These are phyloP conservation scores for Ametastegia equiseti DNA, from an alignment of 2,888 invertebrate species.

Conservation along the genomic window DNA sequence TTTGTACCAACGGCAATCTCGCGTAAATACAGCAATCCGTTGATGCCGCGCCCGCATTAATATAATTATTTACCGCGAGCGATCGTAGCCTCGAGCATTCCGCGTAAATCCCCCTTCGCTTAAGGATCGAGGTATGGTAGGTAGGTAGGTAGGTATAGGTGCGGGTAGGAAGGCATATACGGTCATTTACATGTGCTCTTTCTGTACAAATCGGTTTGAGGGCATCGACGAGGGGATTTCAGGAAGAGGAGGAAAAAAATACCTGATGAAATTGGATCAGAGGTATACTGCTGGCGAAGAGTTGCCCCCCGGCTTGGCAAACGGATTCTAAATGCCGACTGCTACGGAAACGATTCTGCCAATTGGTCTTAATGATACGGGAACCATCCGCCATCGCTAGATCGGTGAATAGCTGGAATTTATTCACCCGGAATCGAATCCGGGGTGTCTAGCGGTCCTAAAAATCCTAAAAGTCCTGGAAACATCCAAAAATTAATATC, in stretches of 20 bases:
- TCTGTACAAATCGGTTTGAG: not conserved
- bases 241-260: conserved; percentile 31
- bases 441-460: too few relatives aligned
- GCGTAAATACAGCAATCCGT: conserved; percentile 74
- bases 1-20: conserved; percentile 67
- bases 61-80: conserved; percentile 76
- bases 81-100: conserved; percentile 58
- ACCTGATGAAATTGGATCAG: not conserved
- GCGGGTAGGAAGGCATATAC: not conserved
- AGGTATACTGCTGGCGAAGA: too few relatives aligned
- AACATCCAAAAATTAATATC: too few relatives aligned
- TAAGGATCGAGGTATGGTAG: not conserved
- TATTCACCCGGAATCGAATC: conserved; percentile 13
- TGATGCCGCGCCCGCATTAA: conserved; percentile 74
- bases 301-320: conserved; percentile 18
- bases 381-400: conserved; percentile 15
- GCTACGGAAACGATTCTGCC: conserved; percentile 61
- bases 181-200: conserved; percentile 38
- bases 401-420: not conserved
- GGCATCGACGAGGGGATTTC: not conserved
- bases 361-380: conserved; percentile 64
- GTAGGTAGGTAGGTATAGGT: too few relatives aligned
- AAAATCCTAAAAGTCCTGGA: too few relatives aligned
- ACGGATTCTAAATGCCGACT: conserved; percentile 44
- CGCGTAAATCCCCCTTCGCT: conserved; percentile 54